Base-by-base conservation (phyloP, 2,888 invertebrate species). In the Andrena hattorfiana region DNA sequence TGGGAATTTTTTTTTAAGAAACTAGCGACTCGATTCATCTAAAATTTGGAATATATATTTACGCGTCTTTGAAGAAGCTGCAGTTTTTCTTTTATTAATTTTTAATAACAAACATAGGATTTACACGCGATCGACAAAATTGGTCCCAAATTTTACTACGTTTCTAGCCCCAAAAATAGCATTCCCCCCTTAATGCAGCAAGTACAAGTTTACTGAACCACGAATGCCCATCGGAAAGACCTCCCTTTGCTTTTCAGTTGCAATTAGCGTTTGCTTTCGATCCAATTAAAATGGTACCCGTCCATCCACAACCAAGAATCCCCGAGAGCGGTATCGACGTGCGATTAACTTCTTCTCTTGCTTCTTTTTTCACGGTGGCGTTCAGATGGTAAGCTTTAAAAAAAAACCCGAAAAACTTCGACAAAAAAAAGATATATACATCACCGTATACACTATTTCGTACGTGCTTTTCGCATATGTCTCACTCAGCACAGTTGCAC, bases 361-460 rank as follows among this genome's bases (percentile, higher is more conserved):
- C 89, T 86, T 90, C 84, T 90, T 89, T 89, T 92, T 91, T 89
- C 92, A 91, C 91, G 93, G 89, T 92, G 93, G 92, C 87, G 91
- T 84, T 87, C 90, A 93, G 93, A 90, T 91, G 93, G 93, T 93
- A 93, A 93, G 93, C 90, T 88, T 89, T 76, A 66, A 83, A 72
- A 70, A 77, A 66, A 72, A 78, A 77, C 64, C 20, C 73, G 69
- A 69, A 67, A 62, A 63, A 73, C 68, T 54, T 62, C 77, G 64
- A 51, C 49, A 67, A 60, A 70, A 23, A 23, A 54, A 28, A 20
- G 48, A 23, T 77, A 60, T 32, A 60, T 79, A 68, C 80, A 81
- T 76, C 82, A 83, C 67, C 77, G 77, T 81, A 35, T 70, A 83
- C 85, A 75, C 72, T 83, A 69, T 75, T 80, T 67, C 72, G 68